Evolutionary conservation across 1,140 invertebrate species (phyloP).

Genomic region (Saccostrea glomerata): DNA sequence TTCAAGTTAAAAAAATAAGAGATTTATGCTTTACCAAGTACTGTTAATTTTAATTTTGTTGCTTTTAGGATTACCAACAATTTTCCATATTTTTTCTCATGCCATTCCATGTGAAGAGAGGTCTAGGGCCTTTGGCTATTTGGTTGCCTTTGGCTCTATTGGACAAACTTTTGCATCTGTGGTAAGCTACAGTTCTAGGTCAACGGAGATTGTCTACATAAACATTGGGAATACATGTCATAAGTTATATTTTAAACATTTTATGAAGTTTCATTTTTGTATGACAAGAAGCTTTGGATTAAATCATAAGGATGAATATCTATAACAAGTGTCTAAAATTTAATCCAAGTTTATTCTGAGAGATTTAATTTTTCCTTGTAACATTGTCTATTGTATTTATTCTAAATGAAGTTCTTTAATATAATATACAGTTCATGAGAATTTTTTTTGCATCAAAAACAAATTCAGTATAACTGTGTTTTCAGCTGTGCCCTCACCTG

Average conservation of each 20-base stretch:
- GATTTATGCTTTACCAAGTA: neutral
- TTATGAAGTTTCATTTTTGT: no score
- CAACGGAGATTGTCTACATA: neutral
- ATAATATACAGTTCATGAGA: no score
- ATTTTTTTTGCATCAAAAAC: no score
- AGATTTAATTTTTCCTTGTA: no score
- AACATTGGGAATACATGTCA: no score
- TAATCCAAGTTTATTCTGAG: no score
- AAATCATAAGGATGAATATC: no score
- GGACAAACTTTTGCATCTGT: constrained; percentile 89
- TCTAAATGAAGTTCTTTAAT: no score
- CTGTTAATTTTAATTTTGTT: constrained; percentile 57
- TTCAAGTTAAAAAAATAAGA: neutral
- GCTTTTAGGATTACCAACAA: constrained; percentile 85
- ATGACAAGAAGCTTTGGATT: no score
- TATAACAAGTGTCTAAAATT: no score
- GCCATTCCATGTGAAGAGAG: constrained; percentile 87
- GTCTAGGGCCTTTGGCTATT: constrained; percentile 88
- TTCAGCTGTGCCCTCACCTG: constrained; percentile 82
- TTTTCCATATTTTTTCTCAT: constrained; percentile 89
- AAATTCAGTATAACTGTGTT: constrained; percentile 3
- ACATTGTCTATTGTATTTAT: no score
- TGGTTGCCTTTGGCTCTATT: constrained; percentile 87
- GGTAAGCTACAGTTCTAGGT: constrained; percentile 78
- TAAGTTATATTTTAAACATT: no score